Evolutionary conservation across 1,140 invertebrate species (phyloP).

Genomic region (Tigriopus japonicus): DNA sequence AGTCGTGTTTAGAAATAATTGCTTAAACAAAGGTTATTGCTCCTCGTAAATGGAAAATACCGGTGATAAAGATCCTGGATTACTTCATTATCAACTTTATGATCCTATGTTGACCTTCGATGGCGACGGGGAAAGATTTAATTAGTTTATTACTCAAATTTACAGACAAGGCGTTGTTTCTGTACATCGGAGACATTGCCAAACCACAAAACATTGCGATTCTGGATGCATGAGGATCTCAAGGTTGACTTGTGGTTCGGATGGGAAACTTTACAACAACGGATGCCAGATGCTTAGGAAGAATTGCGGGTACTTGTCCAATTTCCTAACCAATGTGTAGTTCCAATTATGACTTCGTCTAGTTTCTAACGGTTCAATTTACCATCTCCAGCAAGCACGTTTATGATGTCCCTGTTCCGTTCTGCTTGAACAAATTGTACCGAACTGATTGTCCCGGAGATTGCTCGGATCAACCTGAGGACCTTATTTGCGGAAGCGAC

Average conservation of each 20-base stretch:
- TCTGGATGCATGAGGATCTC: constrained; percentile 74
- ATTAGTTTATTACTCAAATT: no score
- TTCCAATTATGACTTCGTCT: no score
- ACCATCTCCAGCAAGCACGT: constrained; percentile 50
- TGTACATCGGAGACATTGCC: constrained; percentile 67
- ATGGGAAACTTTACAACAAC: constrained; percentile 73
- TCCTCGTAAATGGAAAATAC: no score
- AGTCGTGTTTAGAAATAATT: no score
- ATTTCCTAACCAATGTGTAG: not conserved
- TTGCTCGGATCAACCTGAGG: constrained; percentile 38
- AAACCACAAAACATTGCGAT: constrained; percentile 71
- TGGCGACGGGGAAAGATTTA: no score
- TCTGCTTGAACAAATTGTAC: constrained; percentile 57
- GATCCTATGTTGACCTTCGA: no score
- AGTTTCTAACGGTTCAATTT: constrained; percentile 3
- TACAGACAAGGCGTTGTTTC: constrained; percentile 37
- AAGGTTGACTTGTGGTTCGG: constrained; percentile 73
- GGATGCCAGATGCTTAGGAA: constrained; percentile 78
- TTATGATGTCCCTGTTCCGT: constrained; percentile 72
- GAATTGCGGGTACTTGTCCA: constrained; percentile 63
- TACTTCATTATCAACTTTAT: no score
- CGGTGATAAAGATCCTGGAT: no score
- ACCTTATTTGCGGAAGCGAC: constrained; percentile 64
- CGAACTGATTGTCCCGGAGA: constrained; percentile 43
- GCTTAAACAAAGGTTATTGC: no score